phyloP scores from a whole-genome alignment of 2,113 vertebrate species.

The Mustela lutreola region DNA sequence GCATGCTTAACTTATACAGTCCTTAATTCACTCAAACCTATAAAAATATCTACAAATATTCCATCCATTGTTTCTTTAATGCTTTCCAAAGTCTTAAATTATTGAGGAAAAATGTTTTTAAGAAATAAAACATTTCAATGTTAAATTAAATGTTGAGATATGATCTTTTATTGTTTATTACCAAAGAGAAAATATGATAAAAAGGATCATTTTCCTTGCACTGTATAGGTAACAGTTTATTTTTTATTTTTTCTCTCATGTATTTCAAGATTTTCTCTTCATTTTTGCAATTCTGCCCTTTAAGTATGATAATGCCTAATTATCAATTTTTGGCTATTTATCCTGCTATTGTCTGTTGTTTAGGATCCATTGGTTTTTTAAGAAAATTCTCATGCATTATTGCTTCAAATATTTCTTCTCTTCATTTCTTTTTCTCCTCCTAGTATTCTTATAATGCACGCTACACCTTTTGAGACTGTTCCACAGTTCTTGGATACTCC shows the following conservation, averaged over 20 bases:
- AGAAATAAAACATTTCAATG: neutral
- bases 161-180: neutral
- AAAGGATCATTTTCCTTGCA: neutral
- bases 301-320: neutral
- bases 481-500: neutral
- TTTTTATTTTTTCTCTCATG: neutral
- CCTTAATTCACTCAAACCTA: neutral
- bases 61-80: neutral
- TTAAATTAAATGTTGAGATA: neutral
- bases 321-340: neutral
- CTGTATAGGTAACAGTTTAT: neutral
- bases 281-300: neutral
- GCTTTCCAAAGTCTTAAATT: neutral
- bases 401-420: neutral
- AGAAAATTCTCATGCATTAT: neutral
- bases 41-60: neutral
- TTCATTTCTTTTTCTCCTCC: neutral
- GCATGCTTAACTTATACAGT: neutral
- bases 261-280: neutral
- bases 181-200: neutral
- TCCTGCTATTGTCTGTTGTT: neutral
- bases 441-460: neutral
- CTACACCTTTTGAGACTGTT: neutral
- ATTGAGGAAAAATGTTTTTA: neutral
- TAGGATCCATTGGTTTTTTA: neutral